Conservation (phyloP, 2,797 vertebrate genomes). For the Alectoris magna region DNA sequence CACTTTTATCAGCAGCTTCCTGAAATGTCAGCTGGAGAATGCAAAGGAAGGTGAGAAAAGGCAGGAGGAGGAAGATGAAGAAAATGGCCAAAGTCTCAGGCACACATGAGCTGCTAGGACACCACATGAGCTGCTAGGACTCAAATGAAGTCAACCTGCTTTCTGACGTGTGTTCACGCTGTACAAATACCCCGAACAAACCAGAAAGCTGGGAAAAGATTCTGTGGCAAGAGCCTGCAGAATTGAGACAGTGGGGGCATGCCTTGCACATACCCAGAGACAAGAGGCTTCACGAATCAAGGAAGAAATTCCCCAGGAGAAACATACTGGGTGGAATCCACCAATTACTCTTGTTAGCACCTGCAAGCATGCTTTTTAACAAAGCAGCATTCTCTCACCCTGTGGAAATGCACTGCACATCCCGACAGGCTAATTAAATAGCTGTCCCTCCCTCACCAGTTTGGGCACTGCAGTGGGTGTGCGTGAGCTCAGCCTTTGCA, state of each 20-base stretch:
- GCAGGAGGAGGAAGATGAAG: background rate
- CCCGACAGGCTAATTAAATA: background rate
- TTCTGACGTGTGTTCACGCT: background rate
- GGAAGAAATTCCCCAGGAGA: constrained; percentile 27
- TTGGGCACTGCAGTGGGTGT: background rate
- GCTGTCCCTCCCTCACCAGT: background rate
- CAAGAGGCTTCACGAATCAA: background rate
- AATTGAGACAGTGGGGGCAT: background rate
- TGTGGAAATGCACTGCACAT: background rate
- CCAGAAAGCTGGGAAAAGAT: background rate
- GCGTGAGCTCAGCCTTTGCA: background rate
- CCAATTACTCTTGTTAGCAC: constrained; percentile 53
- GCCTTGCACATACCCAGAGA: background rate
- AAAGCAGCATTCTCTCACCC: constrained; percentile 36
- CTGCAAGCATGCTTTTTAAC: constrained; percentile 38
- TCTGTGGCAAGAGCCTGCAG: background rate
- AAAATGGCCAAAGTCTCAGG: background rate
- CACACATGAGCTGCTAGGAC: background rate
- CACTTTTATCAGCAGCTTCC: background rate
- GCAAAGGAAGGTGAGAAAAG: background rate
- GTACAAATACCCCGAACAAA: background rate
- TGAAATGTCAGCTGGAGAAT: background rate
- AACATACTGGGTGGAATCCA: background rate
- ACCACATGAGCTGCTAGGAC: background rate
- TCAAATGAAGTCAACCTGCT: background rate